phyloP scores from a whole-genome alignment of 2,888 invertebrate species.

The Catocala sponsa region DNA sequence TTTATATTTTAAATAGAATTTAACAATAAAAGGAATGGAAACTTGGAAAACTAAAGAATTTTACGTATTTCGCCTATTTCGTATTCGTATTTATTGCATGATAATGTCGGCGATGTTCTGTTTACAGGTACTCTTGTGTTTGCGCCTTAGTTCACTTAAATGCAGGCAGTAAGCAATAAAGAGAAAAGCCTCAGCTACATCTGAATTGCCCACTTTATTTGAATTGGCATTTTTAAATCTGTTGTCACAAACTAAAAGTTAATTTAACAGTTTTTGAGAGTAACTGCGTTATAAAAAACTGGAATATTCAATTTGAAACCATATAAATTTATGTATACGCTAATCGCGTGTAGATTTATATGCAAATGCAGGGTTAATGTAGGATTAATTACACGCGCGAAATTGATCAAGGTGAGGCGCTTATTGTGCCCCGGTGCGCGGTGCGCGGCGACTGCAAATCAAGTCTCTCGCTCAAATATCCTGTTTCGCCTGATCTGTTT shows the following conservation, averaged over 20 bases:
- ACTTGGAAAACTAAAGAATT: conserved; percentile 8
- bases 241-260: conserved; percentile 21
- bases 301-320: conserved; percentile 9
- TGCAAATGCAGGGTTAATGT: conserved; percentile 41
- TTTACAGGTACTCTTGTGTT: conserved; percentile 25
- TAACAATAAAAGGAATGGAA: conserved; percentile 1
- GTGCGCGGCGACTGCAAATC: conserved; percentile 25
- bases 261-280: not conserved
- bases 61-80: conserved; percentile 2
- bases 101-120: conserved; percentile 16
- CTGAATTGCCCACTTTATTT: conserved; percentile 14
- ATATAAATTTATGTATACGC: conserved; percentile 22
- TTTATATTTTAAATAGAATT: conserved; percentile 17
- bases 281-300: conserved; percentile 5
- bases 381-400: conserved; percentile 44
- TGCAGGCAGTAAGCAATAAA: conserved; percentile 22
- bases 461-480: conserved; percentile 29
- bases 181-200: not conserved
- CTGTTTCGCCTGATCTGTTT: conserved; percentile 27
- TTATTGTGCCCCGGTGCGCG: conserved; percentile 25
- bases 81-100: conserved; percentile 12
- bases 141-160: conserved; percentile 15
- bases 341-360: conserved; percentile 31
- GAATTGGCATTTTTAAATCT: conserved; percentile 22
- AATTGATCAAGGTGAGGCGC: conserved; percentile 28